Evolutionary conservation across 2,113 vertebrate species (phyloP).

Genomic region (Trogon surrucura): DNA sequence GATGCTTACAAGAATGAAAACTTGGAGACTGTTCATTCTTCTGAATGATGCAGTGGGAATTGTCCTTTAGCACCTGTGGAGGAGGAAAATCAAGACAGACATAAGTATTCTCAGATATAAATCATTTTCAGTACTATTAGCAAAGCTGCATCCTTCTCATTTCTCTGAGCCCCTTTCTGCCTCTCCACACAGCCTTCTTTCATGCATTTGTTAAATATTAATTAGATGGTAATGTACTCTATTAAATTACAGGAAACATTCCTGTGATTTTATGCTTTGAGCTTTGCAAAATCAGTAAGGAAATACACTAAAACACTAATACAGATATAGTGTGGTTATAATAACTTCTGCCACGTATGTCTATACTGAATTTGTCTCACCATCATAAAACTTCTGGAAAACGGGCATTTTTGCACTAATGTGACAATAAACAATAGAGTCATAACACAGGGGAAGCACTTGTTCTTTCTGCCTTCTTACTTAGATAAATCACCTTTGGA

Average conservation of each 20-base stretch:
- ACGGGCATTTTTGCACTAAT: not conserved
- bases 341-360: not conserved
- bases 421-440: not conserved
- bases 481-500: not conserved
- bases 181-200: not conserved
- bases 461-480: not conserved
- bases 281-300: conserved; percentile 8
- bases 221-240: conserved; percentile 18
- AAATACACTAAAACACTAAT: not conserved
- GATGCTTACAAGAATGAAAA: not conserved
- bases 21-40: not conserved
- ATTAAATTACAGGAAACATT: conserved; percentile 40
- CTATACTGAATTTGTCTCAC: not conserved
- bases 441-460: not conserved
- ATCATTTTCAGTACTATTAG: not conserved
- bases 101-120: not conserved
- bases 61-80: not conserved
- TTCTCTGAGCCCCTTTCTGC: not conserved
- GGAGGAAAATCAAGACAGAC: not conserved
- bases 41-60: not conserved
- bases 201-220: conserved; percentile 42
- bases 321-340: not conserved
- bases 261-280: conserved; percentile 22
- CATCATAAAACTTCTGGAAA: not conserved
- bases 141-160: not conserved